Percentiles rank a stretch among this genome's conserved stretches.
phyloP scores from a whole-genome alignment of 2,113 vertebrate genomes.

The Microtus montanus region DNA sequence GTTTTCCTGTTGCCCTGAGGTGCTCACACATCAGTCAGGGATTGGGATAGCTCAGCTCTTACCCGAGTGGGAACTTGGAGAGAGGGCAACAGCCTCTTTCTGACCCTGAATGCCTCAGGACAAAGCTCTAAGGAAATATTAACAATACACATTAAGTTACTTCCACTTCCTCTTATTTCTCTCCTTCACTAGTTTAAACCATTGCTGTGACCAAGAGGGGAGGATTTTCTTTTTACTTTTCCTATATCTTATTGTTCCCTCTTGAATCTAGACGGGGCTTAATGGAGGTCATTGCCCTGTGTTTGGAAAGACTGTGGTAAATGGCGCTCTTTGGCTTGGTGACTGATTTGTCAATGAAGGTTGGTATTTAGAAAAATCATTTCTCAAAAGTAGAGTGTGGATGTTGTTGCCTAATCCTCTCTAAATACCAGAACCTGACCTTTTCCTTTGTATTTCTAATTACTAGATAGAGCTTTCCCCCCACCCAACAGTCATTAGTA shows the following conservation, averaged over 20 bases:
- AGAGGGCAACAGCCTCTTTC: not conserved
- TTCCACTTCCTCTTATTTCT: not conserved
- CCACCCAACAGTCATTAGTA: not conserved
- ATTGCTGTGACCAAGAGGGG: not conserved
- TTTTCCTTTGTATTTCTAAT: not conserved
- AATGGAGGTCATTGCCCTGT: not conserved
- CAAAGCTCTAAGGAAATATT: not conserved
- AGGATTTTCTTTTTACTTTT: not conserved
- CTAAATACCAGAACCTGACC: not conserved
- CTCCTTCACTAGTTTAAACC: not conserved
- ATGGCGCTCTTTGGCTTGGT: not conserved
- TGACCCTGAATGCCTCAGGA: not conserved
- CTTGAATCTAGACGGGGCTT: not conserved
- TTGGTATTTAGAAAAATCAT: not conserved
- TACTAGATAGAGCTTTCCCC: not conserved
- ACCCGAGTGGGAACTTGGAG: not conserved
- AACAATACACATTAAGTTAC: not conserved
- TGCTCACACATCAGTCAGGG: not conserved
- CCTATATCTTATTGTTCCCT: not conserved
- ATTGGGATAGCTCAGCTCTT: not conserved
- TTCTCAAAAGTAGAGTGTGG: not conserved
- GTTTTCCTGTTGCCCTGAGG: not conserved
- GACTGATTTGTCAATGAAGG: not conserved
- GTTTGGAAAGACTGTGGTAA: not conserved
- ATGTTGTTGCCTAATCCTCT: not conserved